Percentiles rank a stretch among this genome's conserved stretches.
Evolutionary conservation across 2,113 vertebrate genomes (phyloP).

Genomic region (Pomatorhinus ruficollis): DNA sequence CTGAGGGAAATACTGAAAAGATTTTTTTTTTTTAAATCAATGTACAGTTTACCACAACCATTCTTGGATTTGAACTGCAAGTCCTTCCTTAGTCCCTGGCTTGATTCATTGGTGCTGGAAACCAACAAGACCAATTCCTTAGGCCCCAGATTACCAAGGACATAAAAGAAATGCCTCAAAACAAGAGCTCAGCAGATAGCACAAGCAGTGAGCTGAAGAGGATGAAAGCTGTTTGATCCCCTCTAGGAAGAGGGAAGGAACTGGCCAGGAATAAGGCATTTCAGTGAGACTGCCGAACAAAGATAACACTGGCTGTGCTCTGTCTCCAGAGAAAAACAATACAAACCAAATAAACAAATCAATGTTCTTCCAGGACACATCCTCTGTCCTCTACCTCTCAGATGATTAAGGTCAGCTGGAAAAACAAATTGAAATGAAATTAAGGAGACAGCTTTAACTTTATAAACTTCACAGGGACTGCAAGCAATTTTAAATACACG

Average conservation of each 20-base stretch:
- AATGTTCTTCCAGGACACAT: not conserved
- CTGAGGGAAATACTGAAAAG: not conserved
- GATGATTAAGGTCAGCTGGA: not conserved
- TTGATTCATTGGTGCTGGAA: not conserved
- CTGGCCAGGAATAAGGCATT: not conserved
- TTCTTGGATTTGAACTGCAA: not conserved
- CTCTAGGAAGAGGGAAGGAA: not conserved
- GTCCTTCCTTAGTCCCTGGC: not conserved
- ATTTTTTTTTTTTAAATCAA: not conserved
- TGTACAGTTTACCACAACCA: not conserved
- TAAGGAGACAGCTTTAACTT: not conserved
- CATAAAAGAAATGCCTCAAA: not conserved
- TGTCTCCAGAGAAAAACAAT: not conserved
- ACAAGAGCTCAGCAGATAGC: not conserved
- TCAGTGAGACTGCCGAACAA: not conserved
- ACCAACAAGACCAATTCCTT: not conserved
- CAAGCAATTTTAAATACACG: not conserved
- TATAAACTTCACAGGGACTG: not conserved
- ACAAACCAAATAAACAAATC: not conserved
- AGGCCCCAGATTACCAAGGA: not conserved
- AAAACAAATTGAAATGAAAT: not conserved
- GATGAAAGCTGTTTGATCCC: constrained; percentile 17
- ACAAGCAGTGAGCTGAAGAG: not conserved
- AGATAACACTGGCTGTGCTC: not conserved
- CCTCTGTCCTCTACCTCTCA: not conserved